Evolutionary conservation across 2,888 invertebrate genomes (phyloP).

Genomic region (Monoplex corrugatus): DNA sequence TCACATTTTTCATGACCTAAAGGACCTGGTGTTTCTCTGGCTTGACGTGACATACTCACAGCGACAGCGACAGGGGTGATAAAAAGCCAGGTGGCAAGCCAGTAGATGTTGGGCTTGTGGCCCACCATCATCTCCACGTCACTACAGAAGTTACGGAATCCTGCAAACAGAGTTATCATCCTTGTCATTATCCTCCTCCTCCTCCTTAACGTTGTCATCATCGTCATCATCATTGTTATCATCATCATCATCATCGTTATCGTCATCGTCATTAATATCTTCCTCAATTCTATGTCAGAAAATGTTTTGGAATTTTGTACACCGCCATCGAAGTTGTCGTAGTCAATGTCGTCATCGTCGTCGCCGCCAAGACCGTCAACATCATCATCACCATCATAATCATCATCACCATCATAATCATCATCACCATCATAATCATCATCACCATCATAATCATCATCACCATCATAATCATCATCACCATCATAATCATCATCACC

Average conservation of each 20-base stretch:
- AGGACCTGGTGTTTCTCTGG: too few relatives aligned
- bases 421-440: not conserved
- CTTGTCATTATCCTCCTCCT: not conserved
- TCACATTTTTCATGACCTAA: too few relatives aligned
- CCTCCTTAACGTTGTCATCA: not conserved
- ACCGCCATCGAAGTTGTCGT: not conserved
- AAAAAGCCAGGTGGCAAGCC: conserved; percentile 67
- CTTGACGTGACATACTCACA: conserved; percentile 64
- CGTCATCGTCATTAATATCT: too few relatives aligned
- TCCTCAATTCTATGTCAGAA: too few relatives aligned
- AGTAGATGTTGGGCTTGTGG: conserved; percentile 63
- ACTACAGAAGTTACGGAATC: conserved; percentile 65
- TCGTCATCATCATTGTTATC: not conserved
- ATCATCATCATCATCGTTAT: not conserved
- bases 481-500: too few relatives aligned
- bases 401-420: not conserved
- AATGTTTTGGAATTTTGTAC: too few relatives aligned
- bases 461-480: not conserved
- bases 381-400: not conserved
- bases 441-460: not conserved
- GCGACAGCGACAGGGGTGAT: conserved; percentile 69
- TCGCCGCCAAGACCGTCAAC: not conserved
- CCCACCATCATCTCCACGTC: conserved; percentile 76
- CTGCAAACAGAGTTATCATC: conserved; percentile 54
- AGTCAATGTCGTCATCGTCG: not conserved